These are phyloP conservation scores for Otus sunia DNA, from an alignment of 2,113 vertebrate genomes.

Conservation along the genomic window DNA sequence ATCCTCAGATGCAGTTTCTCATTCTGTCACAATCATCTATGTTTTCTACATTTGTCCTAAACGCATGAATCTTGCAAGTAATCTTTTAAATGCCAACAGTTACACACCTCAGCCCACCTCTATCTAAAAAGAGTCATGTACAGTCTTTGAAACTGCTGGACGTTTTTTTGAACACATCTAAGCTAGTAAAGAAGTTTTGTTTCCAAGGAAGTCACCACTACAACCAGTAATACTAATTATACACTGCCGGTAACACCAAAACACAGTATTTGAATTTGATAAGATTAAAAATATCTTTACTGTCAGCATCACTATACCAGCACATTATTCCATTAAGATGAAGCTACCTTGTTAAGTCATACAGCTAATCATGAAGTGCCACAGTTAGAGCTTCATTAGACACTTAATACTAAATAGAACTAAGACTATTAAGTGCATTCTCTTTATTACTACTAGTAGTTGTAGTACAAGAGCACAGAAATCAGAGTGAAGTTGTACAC, in stretches of 20 bases:
- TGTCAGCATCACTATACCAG: not conserved
- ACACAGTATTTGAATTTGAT: not conserved
- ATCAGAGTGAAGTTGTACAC: not conserved
- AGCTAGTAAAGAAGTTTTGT: not conserved
- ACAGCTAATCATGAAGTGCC: not conserved
- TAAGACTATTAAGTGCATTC: not conserved
- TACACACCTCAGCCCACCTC: not conserved
- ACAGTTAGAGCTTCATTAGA: not conserved
- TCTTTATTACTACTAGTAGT: not conserved
- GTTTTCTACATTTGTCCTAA: not conserved
- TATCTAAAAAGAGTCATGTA: not conserved
- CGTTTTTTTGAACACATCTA: not conserved
- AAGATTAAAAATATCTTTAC: not conserved
- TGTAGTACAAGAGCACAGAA: not conserved
- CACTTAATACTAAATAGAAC: not conserved
- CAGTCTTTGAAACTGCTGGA: not conserved
- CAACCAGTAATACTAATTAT: not conserved
- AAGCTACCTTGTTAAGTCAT: not conserved
- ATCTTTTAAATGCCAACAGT: not conserved
- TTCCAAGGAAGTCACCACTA: not conserved
- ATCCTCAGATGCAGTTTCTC: not conserved
- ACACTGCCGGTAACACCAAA: not conserved
- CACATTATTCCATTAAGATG: not conserved
- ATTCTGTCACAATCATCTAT: not conserved
- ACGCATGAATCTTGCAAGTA: not conserved